Conservation (phyloP, 2,888 invertebrate genomes). For the Xylophagus ater region DNA sequence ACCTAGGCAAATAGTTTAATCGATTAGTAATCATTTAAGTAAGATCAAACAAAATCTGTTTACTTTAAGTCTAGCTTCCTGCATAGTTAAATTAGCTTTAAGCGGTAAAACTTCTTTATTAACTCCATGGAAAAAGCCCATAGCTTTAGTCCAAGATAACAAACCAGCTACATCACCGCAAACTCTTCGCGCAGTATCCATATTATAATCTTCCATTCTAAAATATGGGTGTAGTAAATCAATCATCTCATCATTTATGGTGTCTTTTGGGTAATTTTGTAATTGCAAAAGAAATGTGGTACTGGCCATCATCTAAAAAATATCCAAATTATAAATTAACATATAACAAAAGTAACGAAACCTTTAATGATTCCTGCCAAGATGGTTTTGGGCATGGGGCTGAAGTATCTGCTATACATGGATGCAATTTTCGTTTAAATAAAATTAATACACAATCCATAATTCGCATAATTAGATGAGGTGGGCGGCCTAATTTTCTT, state of each 20-base stretch:
- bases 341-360: slow-evolving; percentile 29
- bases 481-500: slow-evolving; percentile 86
- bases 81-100: slow-evolving; percentile 82
- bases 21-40: background rate
- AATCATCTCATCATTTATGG: slow-evolving; percentile 94
- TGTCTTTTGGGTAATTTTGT: slow-evolving; percentile 92
- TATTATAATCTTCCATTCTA: slow-evolving; percentile 92
- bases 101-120: slow-evolving; percentile 92
- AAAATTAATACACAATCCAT: slow-evolving; percentile 94
- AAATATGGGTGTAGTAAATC: slow-evolving; percentile 86
- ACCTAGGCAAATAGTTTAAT: slow-evolving; percentile 37
- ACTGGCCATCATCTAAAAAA: slow-evolving; percentile 79
- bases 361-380: slow-evolving; percentile 92
- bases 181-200: slow-evolving; percentile 91
- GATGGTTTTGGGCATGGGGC: slow-evolving; percentile 81
- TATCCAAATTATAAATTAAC: no score
- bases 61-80: slow-evolving; percentile 78
- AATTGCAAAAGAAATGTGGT: slow-evolving; percentile 83
- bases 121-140: slow-evolving; percentile 90
- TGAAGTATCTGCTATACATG: slow-evolving; percentile 68
- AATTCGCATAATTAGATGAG: slow-evolving; percentile 93
- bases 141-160: slow-evolving; percentile 91
- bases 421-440: slow-evolving; percentile 80
- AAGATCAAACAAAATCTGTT: background rate
- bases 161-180: slow-evolving; percentile 95